Evolutionary conservation across 2,797 vertebrate species (phyloP).

Genomic region (Ciconia nigra): DNA sequence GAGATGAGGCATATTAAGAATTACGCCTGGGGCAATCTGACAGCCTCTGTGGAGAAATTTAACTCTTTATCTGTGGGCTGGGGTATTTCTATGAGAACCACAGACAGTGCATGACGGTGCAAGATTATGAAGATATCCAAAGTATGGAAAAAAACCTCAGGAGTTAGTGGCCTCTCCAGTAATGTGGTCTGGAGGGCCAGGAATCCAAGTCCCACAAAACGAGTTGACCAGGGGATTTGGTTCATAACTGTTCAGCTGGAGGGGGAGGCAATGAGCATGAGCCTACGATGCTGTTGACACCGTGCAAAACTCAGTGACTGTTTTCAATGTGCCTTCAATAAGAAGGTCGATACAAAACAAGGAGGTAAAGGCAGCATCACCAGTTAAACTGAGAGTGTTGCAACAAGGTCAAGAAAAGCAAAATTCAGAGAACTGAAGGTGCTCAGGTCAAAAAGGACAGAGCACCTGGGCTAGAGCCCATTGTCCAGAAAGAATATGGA

Average conservation of each 20-base stretch:
- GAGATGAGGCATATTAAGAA: neutral
- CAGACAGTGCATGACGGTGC: neutral
- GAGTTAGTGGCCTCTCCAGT: neutral
- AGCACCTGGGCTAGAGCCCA: neutral
- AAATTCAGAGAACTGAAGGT: neutral
- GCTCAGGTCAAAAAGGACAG: neutral
- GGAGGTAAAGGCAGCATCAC: neutral
- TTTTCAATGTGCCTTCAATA: neutral
- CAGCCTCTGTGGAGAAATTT: neutral
- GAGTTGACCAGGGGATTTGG: neutral
- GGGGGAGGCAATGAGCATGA: neutral
- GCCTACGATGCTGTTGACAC: neutral
- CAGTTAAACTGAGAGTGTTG: neutral
- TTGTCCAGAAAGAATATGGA: rapidly evolving
- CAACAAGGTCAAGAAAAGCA: neutral
- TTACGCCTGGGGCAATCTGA: neutral
- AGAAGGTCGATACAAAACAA: rapidly evolving
- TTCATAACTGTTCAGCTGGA: neutral
- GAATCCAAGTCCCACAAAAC: neutral
- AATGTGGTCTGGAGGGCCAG: neutral
- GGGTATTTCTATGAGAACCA: neutral
- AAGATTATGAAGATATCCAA: neutral
- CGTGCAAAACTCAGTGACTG: neutral
- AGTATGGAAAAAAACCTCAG: neutral
- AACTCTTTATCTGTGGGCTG: neutral